Conservation (phyloP, 2,797 vertebrate species). For the Periophthalmus magnuspinnatus region DNA sequence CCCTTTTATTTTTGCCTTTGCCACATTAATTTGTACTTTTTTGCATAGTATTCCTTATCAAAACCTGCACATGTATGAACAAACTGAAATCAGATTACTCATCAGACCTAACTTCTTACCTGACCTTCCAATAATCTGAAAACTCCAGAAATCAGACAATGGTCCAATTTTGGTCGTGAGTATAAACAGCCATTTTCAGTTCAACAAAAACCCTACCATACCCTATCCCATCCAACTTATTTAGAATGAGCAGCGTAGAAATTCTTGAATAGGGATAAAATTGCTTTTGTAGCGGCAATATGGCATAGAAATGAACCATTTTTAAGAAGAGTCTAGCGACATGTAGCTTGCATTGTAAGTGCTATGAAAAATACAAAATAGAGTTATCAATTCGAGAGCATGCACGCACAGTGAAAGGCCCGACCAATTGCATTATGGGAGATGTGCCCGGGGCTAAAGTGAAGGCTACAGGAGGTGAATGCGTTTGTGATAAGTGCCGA, state of each 20-base stretch:
- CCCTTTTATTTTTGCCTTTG: too few species aligned
- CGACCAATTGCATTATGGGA: slow-evolving; percentile 22
- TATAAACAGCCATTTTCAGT: too few species aligned
- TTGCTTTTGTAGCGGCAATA: slow-evolving; percentile 34
- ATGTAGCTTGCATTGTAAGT: slow-evolving; percentile 35
- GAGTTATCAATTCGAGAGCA: slow-evolving; percentile 30
- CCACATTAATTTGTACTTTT: too few species aligned
- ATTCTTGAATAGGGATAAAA: slow-evolving; percentile 16
- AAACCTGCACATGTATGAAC: too few species aligned
- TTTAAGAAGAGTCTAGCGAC: slow-evolving; percentile 28
- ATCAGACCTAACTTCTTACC: too few species aligned
- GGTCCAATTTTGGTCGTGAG: too few species aligned
- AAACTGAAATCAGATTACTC: too few species aligned
- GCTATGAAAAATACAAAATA: slow-evolving; percentile 41
- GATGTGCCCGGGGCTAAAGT: slow-evolving; percentile 15
- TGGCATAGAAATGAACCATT: slow-evolving; percentile 16
- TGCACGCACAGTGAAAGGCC: slow-evolving; percentile 28
- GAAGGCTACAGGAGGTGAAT: slow-evolving; percentile 18
- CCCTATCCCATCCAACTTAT: slow-evolving; percentile 13
- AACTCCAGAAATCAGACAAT: too few species aligned
- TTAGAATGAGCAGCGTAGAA: slow-evolving; percentile 1
- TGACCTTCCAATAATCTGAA: too few species aligned
- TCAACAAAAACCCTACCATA: neutral
- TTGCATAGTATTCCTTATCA: too few species aligned
- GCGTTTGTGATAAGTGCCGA: slow-evolving; percentile 21